Base-by-base conservation (phyloP, 2,113 vertebrate species). In the Poeciliopsis prolifica region DNA sequence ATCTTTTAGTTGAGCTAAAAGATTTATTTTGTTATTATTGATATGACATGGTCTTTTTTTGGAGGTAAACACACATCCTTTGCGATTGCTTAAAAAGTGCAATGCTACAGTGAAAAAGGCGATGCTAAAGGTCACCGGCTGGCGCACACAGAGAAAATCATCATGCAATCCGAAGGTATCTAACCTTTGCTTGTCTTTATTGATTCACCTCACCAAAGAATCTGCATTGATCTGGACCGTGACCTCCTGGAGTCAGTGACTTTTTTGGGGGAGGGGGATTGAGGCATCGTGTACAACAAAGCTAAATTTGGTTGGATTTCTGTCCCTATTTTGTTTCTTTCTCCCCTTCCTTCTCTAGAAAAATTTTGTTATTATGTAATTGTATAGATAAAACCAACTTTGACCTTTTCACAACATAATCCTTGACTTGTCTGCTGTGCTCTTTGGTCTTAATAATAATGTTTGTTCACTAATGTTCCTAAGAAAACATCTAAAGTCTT, bases 121-220 rank as follows among this genome's bases (percentile, higher is more conserved):
- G n/a, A 35, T 31, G 68, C n/a, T 70, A 77, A 86, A 89, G 87
- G 88, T 84, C 78, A 84, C 69, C 66, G 72, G 72, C 24, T 29
- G 78, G 65, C 42, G 35, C 29, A 66, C 51, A 78, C 73, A 72
- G 68, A 77, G 63, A 58, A 72, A 80, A 72, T 68, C 73, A 77
- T 86, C 82, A 80, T 28, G 13, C 63, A 80, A 68, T 65, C 72
- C 61, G 79, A 74, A 68, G 67, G 70, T 76, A 78, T 81, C 86
- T 90, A 91, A 89, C 90, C 81, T 89, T 88, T 87, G 82, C 74
- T 70, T 80, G 70, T 78, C 2, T 19, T 65, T 69, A 89, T 92
- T 69, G 89, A 92, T 90, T 85, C 60, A 68, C 33, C 68, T 29
- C 65, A 60, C 72, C 60, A 61, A 78, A 87, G 68, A 86, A 80